phyloP scores from a whole-genome alignment of 2,888 invertebrate species.

The Trichacis sp. region DNA sequence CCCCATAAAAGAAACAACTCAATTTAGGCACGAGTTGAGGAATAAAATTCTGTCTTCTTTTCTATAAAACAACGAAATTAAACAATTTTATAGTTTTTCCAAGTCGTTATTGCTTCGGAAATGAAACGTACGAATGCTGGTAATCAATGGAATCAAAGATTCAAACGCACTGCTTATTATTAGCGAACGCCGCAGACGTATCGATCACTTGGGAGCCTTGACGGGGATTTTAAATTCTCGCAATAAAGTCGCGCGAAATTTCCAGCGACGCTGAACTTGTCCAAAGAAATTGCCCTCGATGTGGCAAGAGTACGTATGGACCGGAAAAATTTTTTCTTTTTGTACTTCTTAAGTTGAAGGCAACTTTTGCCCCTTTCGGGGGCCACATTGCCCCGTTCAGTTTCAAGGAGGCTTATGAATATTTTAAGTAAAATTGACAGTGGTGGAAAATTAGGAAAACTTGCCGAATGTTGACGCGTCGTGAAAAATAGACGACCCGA shows the following conservation, averaged over 20 bases:
- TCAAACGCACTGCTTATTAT: constrained; percentile 9
- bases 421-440: too few relatives aligned
- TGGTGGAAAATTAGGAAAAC: background rate
- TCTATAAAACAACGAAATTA: too few relatives aligned
- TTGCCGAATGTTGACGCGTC: background rate
- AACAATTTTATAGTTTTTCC: too few relatives aligned
- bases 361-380: too few relatives aligned
- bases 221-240: constrained; percentile 6
- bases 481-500: background rate
- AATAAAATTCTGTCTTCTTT: too few relatives aligned
- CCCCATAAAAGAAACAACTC: background rate
- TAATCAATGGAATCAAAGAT: constrained; percentile 11
- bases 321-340: background rate
- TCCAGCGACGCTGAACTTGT: background rate
- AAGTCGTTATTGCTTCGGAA: too few relatives aligned
- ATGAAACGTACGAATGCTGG: too few relatives aligned
- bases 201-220: constrained; percentile 16
- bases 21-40: too few relatives aligned
- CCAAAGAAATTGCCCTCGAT: constrained; percentile 4
- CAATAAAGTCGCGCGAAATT: constrained; percentile 7
- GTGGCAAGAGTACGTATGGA: background rate
- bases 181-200: constrained; percentile 11
- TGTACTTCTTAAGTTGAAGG: too few relatives aligned
- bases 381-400: too few relatives aligned
- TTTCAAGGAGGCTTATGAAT: too few relatives aligned